Percentiles rank a stretch among this genome's conserved stretches.
Conservation (phyloP, 2,888 invertebrate genomes). For the Cephus spinipes region DNA sequence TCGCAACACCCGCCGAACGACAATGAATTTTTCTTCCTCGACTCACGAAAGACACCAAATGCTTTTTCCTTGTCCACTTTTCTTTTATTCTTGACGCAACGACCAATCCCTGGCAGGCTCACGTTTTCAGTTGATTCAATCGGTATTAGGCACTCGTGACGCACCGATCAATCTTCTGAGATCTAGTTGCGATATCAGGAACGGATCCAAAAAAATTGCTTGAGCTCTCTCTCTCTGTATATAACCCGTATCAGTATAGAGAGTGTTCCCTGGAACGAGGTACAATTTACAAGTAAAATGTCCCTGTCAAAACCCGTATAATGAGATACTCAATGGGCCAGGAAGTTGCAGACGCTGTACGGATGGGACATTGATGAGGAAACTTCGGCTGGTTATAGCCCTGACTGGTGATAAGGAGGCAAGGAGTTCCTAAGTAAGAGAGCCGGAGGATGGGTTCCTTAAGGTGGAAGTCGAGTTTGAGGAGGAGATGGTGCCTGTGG, state of each 20-base stretch:
- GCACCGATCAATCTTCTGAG: not conserved
- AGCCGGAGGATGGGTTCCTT: constrained; percentile 4
- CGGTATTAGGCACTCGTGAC: not conserved
- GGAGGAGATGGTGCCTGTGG: constrained; percentile 20
- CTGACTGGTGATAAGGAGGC: constrained; percentile 52
- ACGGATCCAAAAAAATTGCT: not conserved
- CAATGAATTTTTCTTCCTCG: not conserved
- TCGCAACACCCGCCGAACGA: not conserved
- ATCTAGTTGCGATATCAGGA: not conserved
- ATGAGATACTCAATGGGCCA: constrained; percentile 44
- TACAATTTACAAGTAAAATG: constrained; percentile 53
- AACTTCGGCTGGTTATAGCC: constrained; percentile 57
- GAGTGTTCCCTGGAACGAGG: constrained; percentile 5
- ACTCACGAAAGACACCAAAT: not conserved
- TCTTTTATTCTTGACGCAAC: not conserved
- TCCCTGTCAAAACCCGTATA: constrained; percentile 49
- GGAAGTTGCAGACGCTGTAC: constrained; percentile 48
- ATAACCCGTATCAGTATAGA: not conserved
- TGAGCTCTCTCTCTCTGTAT: not conserved
- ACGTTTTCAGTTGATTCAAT: not conserved
- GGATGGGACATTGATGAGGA: constrained; percentile 62
- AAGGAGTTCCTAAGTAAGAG: constrained; percentile 53
- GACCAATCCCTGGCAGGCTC: not conserved
- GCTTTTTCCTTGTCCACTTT: not conserved
- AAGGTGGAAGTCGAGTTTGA: constrained; percentile 5